Conservation (phyloP, 2,888 invertebrate genomes). For the Schizaphis graminum region DNA sequence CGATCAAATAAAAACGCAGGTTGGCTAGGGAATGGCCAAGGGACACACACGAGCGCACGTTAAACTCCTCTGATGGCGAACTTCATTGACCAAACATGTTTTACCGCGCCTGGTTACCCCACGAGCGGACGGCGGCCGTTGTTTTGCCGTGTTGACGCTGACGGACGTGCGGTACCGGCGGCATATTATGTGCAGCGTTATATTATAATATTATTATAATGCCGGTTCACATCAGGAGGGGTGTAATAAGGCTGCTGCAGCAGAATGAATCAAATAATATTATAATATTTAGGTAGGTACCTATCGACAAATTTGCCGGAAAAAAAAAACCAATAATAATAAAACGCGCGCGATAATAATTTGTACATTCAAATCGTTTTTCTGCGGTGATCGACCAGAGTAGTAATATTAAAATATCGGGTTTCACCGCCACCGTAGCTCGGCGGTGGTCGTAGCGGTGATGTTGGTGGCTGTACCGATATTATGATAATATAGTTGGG, state of each 20-base stretch:
- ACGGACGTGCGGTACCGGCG: conserved; percentile 23
- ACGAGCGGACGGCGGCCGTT: not conserved
- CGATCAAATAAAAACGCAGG: conserved; percentile 57
- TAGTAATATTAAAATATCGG: not conserved
- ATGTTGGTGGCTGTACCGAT: not conserved
- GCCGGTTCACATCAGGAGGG: not conserved
- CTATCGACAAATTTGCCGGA: not conserved
- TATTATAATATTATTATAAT: not conserved
- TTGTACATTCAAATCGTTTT: not conserved
- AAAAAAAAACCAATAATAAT: conserved; percentile 22
- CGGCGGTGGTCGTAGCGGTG: not conserved
- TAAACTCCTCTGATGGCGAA: conserved; percentile 13
- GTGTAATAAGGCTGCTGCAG: not conserved
- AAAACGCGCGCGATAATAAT: not conserved
- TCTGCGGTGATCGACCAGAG: not conserved
- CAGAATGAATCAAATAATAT: not conserved
- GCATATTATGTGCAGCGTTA: not conserved
- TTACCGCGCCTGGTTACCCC: conserved; percentile 51
- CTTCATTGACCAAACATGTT: conserved; percentile 60
- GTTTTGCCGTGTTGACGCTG: conserved; percentile 32
- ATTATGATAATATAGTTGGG: not conserved
- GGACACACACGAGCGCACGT: not conserved
- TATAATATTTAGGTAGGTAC: not conserved
- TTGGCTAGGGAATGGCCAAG: conserved; percentile 50
- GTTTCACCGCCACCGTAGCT: conserved; percentile 2